Conservation (phyloP, 2,113 vertebrate species). For the Misgurnus anguillicaudatus region DNA sequence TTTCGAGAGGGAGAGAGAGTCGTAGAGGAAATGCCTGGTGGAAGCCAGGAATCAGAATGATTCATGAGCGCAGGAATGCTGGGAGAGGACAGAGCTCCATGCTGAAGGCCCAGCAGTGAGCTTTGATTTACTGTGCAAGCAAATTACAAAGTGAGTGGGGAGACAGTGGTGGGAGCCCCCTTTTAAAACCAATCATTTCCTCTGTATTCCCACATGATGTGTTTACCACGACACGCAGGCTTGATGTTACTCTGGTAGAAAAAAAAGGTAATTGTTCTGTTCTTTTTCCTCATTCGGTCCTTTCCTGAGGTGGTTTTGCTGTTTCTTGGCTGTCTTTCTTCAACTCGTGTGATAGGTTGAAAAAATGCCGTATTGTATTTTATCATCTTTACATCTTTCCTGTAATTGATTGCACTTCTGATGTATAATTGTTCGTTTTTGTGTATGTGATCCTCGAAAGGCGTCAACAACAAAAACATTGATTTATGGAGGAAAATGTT, state of each 20-base stretch:
- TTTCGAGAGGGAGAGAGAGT: conserved; percentile 63
- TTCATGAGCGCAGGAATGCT: conserved; percentile 92
- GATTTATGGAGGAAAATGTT: conserved; percentile 48
- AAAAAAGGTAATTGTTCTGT: conserved; percentile 51
- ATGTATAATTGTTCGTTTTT: conserved; percentile 64
- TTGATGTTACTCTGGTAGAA: conserved; percentile 78
- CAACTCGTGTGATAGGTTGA: conserved; percentile 35
- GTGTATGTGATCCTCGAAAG: conserved; percentile 68
- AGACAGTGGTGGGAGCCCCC: conserved; percentile 87
- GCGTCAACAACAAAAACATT: conserved; percentile 43
- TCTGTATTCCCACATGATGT: conserved; percentile 85
- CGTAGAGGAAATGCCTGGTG: conserved; percentile 95
- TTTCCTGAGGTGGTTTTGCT: conserved; percentile 21
- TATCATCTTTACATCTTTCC: conserved; percentile 55
- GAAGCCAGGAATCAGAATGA: conserved; percentile 96
- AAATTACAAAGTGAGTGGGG: conserved; percentile 89
- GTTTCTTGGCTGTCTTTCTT: conserved; percentile 38
- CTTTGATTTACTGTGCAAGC: conserved; percentile 96
- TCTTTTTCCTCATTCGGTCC: conserved; percentile 25
- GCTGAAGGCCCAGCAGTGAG: conserved; percentile 84
- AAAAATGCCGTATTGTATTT: conserved; percentile 60
- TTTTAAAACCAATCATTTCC: conserved; percentile 90
- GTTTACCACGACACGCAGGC: conserved; percentile 89
- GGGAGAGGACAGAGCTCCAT: conserved; percentile 72
- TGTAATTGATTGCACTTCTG: conserved; percentile 62